Conservation (phyloP, 2,113 vertebrate genomes). For the Tamias sibiricus region DNA sequence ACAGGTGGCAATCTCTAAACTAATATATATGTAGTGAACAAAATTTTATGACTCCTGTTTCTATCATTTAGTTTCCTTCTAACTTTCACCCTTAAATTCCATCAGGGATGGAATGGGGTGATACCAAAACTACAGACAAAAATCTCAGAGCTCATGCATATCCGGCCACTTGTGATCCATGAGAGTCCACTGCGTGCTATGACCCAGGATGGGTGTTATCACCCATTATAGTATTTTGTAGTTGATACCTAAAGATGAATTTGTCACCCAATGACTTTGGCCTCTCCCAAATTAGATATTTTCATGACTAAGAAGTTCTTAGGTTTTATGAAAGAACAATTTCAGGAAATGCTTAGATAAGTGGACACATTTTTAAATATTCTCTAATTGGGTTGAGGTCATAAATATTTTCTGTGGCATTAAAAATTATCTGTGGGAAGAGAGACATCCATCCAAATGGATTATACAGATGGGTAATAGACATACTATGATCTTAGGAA, state of each 20-base stretch:
- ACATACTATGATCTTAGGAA: background rate
- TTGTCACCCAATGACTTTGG: background rate
- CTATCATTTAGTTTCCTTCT: background rate
- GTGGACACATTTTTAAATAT: background rate
- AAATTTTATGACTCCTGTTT: background rate
- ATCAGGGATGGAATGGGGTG: background rate
- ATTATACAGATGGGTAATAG: background rate
- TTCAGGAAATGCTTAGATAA: constrained; percentile 33
- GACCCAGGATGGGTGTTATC: background rate
- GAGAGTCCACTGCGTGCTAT: background rate
- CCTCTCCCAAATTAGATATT: background rate
- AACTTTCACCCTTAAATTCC: background rate
- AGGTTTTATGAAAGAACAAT: constrained; percentile 9
- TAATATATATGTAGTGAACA: background rate
- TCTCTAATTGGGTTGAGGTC: background rate
- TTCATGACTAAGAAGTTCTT: constrained; percentile 42
- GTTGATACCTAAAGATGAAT: background rate
- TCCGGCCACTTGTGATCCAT: background rate
- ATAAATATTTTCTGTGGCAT: background rate
- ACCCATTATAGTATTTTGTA: background rate
- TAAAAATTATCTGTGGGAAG: constrained; percentile 6
- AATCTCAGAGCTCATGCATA: background rate
- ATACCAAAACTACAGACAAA: background rate
- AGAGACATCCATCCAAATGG: background rate
- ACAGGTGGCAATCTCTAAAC: background rate